phyloP scores from a whole-genome alignment of 2,888 invertebrate species.

The Catotricha subobsoleta region DNA sequence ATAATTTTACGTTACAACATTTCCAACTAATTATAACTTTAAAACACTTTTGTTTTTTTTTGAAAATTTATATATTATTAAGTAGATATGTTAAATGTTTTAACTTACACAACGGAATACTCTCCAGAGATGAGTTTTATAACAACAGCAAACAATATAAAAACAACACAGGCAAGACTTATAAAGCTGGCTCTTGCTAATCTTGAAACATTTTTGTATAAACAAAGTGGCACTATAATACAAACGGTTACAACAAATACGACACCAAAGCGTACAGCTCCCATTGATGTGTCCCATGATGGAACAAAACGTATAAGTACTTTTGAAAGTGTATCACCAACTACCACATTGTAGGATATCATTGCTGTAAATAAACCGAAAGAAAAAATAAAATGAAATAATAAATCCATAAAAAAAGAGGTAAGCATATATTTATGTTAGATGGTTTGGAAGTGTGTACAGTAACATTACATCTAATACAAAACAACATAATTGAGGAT shows the following conservation, averaged over 20 bases:
- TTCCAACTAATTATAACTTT: too few species aligned
- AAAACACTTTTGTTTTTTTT: too few species aligned
- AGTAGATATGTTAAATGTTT: too few species aligned
- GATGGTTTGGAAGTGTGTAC: too few species aligned
- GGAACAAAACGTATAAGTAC: constrained; percentile 52
- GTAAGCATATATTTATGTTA: too few species aligned
- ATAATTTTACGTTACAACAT: too few species aligned
- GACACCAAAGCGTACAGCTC: constrained; percentile 31
- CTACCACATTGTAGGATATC: constrained; percentile 76
- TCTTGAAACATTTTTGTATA: constrained; percentile 51
- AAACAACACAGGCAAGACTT: constrained; percentile 47
- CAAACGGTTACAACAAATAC: constrained; percentile 53
- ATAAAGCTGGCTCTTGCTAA: constrained; percentile 28
- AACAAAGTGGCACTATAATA: constrained; percentile 58
- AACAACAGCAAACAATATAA: constrained; percentile 50
- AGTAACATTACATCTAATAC: too few species aligned
- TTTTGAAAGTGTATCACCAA: constrained; percentile 71
- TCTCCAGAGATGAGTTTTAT: constrained; percentile 28
- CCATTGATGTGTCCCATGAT: constrained; percentile 29
- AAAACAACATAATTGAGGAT: too few species aligned
- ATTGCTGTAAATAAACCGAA: constrained; percentile 41
- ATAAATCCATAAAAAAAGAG: too few species aligned
- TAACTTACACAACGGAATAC: constrained; percentile 45
- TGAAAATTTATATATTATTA: too few species aligned
- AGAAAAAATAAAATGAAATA: not conserved